Conservation (phyloP, 2,113 vertebrate genomes). For the Hyla sarda region DNA sequence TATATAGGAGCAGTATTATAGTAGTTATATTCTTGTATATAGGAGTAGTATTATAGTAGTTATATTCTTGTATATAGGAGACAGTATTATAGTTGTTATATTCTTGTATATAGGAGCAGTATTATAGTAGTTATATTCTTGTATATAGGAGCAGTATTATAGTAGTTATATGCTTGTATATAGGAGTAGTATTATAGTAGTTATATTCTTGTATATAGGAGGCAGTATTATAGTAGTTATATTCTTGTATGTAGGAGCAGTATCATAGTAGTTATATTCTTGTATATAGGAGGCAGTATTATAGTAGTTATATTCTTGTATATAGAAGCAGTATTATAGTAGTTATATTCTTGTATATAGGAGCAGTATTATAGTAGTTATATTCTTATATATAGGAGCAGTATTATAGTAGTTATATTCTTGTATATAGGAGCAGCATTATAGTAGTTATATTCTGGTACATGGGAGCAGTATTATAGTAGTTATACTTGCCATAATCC, state of each 20-base stretch:
- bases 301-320: too few species aligned
- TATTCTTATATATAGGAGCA: background rate
- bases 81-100: slow-evolving; percentile 11
- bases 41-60: slow-evolving; percentile 11
- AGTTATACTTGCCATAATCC: too few species aligned
- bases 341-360: too few species aligned
- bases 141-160: background rate
- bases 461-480: background rate
- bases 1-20: background rate
- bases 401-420: slow-evolving; percentile 21
- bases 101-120: background rate
- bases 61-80: slow-evolving; percentile 7
- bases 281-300: too few species aligned
- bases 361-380: too few species aligned
- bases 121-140: too few species aligned
- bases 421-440: background rate
- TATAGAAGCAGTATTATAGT: too few species aligned
- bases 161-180: slow-evolving; percentile 16
- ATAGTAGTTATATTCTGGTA: background rate
- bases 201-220: too few species aligned
- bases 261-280: too few species aligned
- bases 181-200: background rate
- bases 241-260: too few species aligned
- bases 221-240: too few species aligned
- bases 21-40: slow-evolving; percentile 13